phyloP scores from a whole-genome alignment of 2,113 vertebrate genomes.

The Crotalus tigris region DNA sequence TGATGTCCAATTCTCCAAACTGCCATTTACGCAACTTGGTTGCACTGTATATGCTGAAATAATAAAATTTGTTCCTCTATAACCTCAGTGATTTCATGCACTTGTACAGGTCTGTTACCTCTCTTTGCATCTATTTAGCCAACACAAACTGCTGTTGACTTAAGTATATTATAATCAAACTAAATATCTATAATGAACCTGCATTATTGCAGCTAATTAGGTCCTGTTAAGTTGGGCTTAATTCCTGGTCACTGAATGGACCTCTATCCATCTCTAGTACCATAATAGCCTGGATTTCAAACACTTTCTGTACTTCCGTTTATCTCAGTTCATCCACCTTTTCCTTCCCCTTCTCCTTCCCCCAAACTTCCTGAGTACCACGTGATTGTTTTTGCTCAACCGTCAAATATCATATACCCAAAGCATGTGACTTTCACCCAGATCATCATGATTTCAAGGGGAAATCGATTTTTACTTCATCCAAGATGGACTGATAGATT shows the following conservation, averaged over 20 bases:
- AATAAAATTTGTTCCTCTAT: neutral
- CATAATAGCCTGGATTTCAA: neutral
- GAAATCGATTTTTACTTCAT: neutral
- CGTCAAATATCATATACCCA: neutral
- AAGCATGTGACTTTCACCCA: neutral
- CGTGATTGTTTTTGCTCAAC: neutral
- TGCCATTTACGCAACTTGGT: neutral
- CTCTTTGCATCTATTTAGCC: neutral
- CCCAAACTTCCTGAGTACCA: neutral
- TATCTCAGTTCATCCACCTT: neutral
- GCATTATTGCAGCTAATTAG: neutral
- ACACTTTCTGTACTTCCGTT: neutral
- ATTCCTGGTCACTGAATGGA: neutral
- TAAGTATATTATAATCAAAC: neutral
- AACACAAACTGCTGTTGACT: neutral
- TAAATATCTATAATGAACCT: neutral
- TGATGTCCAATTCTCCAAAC: neutral
- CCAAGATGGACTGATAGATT: neutral
- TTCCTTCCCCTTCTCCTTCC: neutral
- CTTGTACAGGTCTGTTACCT: neutral
- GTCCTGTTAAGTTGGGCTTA: neutral
- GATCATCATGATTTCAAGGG: neutral
- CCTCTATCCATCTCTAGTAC: neutral
- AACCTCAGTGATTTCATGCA: neutral
- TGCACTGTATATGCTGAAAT: neutral